These are phyloP conservation scores for Aramus guarauna DNA, from an alignment of 2,113 vertebrate species.

Conservation along the genomic window DNA sequence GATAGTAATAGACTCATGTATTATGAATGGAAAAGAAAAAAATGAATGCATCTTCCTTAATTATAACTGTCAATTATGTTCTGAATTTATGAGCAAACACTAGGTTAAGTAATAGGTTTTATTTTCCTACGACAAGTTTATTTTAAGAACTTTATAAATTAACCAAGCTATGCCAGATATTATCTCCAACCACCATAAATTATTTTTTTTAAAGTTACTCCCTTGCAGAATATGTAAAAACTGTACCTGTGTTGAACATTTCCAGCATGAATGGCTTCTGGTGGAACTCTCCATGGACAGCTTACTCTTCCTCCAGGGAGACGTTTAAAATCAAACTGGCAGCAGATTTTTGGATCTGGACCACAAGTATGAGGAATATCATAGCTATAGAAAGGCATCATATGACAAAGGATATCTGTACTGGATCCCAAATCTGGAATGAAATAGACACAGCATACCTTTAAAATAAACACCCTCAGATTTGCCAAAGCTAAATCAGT, in stretches of 20 bases:
- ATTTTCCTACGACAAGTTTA: not conserved
- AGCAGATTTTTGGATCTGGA: conserved; percentile 91
- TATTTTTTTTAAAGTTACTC: not conserved
- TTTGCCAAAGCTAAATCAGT: not conserved
- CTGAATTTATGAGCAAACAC: not conserved
- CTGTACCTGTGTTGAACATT: conserved; percentile 86
- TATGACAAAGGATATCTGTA: conserved; percentile 93
- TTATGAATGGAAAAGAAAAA: not conserved
- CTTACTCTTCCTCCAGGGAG: conserved; percentile 85
- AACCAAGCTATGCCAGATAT: not conserved
- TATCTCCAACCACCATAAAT: not conserved
- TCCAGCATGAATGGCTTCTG: conserved; percentile 84
- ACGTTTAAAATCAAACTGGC: conserved; percentile 95
- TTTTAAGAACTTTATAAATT: not conserved
- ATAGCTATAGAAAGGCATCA: conserved; percentile 99
- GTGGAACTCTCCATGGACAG: conserved; percentile 89
- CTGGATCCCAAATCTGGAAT: conserved; percentile 80
- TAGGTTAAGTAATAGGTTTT: not conserved
- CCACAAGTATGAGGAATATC: conserved; percentile 94
- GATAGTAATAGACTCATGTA: not conserved
- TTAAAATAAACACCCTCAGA: not conserved
- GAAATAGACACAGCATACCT: not conserved
- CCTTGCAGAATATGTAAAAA: not conserved
- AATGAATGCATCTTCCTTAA: not conserved
- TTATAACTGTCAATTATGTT: not conserved